These are phyloP conservation scores for Ricordea florida DNA, from an alignment of 92 coral and sea anemone genomes.

Conservation along the genomic window DNA sequence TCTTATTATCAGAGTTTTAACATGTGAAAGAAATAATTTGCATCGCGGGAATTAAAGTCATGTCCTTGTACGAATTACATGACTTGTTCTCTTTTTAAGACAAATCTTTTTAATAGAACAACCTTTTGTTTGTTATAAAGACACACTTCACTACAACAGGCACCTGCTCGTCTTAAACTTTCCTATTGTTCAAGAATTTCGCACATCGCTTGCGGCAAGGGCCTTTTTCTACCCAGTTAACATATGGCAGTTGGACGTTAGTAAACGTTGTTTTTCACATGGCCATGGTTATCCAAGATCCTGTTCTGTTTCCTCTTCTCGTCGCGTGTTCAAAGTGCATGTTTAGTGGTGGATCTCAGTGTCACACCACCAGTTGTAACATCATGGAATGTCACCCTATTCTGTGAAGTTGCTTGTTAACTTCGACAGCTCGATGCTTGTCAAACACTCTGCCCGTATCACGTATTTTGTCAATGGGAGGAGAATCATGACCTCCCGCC, in stretches of 20 bases:
- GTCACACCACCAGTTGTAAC: no score
- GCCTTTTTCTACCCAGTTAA: constrained; percentile 12
- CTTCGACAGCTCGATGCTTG: no score
- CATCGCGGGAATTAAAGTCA: neutral
- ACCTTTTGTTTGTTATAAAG: constrained; percentile 25
- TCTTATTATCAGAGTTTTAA: no score
- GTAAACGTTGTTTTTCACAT: neutral
- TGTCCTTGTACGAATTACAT: neutral
- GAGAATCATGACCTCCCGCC: no score
- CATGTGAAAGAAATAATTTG: neutral
- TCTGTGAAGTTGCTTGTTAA: no score
- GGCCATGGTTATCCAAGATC: neutral
- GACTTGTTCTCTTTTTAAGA: neutral
- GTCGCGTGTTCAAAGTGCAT: no score
- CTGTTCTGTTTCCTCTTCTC: neutral
- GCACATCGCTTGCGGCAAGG: constrained; percentile 15
- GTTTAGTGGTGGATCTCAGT: no score
- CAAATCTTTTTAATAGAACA: neutral
- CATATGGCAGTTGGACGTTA: neutral
- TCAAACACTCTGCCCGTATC: no score
- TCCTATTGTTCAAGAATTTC: constrained; percentile 30
- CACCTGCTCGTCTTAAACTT: constrained; percentile 10
- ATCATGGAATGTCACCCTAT: no score
- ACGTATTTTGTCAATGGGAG: no score
- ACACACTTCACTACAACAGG: neutral